Percentiles rank a stretch among this genome's conserved stretches.
These are phyloP conservation scores for Tetrax tetrax DNA, from an alignment of 2,113 vertebrate genomes.

Conservation along the genomic window DNA sequence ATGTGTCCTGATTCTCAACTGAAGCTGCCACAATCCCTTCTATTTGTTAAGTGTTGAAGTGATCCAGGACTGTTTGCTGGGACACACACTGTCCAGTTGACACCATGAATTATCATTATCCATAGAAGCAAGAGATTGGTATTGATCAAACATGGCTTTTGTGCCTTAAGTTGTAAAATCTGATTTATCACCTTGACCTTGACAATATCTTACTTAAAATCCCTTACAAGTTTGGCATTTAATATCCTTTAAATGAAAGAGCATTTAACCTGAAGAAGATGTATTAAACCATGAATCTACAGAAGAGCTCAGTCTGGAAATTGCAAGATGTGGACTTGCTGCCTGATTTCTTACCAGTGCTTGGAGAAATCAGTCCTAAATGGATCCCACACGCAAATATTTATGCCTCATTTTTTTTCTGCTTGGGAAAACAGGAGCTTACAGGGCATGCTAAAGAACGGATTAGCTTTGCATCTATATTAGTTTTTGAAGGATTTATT, in stretches of 20 bases:
- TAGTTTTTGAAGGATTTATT: background rate
- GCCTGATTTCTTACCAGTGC: background rate
- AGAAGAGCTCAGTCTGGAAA: background rate
- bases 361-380: background rate
- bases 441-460: background rate
- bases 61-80: background rate
- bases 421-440: background rate
- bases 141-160: conserved; percentile 30
- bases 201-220: conserved; percentile 30
- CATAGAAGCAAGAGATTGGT: background rate
- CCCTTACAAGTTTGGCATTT: background rate
- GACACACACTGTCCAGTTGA: background rate
- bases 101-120: conserved; percentile 4
- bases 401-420: background rate
- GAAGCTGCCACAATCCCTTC: background rate
- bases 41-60: background rate
- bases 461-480: background rate
- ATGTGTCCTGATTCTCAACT: background rate
- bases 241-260: conserved; percentile 33
- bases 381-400: background rate
- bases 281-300: background rate
- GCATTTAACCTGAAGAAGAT: conserved; percentile 15
- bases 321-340: background rate
- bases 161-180: conserved; percentile 18
- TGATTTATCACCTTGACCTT: background rate